phyloP scores from a whole-genome alignment of 2,797 vertebrate genomes.

The Chelonia mydas region DNA sequence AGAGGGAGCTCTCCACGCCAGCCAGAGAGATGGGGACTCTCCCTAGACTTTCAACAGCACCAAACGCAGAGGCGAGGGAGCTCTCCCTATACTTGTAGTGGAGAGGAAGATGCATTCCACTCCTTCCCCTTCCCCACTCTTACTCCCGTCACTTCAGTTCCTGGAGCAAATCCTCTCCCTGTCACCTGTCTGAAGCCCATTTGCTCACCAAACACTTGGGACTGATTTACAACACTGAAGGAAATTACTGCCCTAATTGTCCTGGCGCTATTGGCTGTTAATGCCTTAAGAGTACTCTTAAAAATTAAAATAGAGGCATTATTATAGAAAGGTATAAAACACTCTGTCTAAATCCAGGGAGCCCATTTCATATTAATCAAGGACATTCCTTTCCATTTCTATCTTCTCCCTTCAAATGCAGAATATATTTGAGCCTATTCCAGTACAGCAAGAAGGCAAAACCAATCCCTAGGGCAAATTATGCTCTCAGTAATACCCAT shows the following conservation, averaged over 20 bases:
- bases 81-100: not conserved
- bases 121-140: not conserved
- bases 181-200: not conserved
- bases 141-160: not conserved
- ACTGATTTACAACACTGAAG: conserved; percentile 40
- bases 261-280: not conserved
- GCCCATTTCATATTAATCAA: not conserved
- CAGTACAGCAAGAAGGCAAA: not conserved
- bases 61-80: not conserved
- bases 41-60: not conserved
- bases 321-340: conserved; percentile 1
- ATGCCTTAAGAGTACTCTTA: not conserved
- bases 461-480: not conserved
- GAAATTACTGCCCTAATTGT: conserved; percentile 24
- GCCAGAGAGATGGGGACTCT: not conserved
- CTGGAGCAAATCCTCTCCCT: not conserved
- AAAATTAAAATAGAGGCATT: not conserved
- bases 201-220: conserved; percentile 17
- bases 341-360: not conserved
- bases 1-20: not conserved
- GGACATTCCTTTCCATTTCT: fast-evolving
- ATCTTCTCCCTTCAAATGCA: not conserved
- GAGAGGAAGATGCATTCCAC: not conserved
- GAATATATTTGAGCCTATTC: not conserved
- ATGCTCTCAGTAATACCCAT: not conserved